Evolutionary conservation across 2,113 vertebrate genomes (phyloP), one percentile per base, ranked within the genome.

Genomic region (Chamaetylas fuelleborni): DNA sequence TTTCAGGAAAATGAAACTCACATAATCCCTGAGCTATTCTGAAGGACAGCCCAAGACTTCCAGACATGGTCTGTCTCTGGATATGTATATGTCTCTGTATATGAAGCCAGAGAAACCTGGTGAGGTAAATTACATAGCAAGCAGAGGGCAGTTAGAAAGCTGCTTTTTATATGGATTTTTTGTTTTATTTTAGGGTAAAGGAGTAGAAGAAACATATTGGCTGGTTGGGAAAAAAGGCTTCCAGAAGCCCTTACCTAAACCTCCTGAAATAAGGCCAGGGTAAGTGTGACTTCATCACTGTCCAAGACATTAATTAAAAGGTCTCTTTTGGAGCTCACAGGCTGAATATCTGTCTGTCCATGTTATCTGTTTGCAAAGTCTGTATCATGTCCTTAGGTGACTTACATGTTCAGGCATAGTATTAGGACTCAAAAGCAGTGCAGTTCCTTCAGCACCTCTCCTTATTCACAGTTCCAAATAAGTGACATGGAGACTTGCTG

Each of bases 131-230:
- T 29, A 40, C 0, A 0, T 45, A 40, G 18, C 9, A 23, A 92
- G 23, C 14, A 86, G 33, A 67, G 18, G 22, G 12, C 56, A 33
- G 15, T 53, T 34, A 38, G 33, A 62, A 81, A 82, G 10, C 12
- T 24, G 23, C 4, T 79, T 3, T 64, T 94, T 45, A 69, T 64
- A 60, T 77, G 36, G 1, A 31, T 42, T 91, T 82, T 91, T 40
- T 0, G 10, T 56, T 95, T 70, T 83, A 8, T 82, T 94, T 82
- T 91, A 99, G 99, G 99, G 99, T 56, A 99, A 99, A 98, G 99
- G 99, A 61, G 72, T 99, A 61, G 98, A 99, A 97, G 98, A 99
- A 92, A 99, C 99, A 5, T 99, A 98, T 85, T 99, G 99, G 99
- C 98, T 99, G 60, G 97, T 98, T 47, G 99, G 99, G 38, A 99